Conservation (phyloP, 2,797 vertebrate genomes). For the Podargus strigoides region DNA sequence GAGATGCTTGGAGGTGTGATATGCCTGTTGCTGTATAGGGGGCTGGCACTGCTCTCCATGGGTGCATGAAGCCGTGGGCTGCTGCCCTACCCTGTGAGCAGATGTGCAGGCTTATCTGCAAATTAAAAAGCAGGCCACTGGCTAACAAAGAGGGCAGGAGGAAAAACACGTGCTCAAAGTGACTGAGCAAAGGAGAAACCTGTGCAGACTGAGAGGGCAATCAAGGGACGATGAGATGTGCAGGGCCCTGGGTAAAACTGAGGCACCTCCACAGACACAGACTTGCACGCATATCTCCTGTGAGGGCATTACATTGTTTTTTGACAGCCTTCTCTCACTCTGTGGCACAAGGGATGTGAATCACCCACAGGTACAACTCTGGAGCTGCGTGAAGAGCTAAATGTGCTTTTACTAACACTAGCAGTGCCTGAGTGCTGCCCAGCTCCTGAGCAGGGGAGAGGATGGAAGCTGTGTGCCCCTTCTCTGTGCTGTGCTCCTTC, state of each 20-base stretch:
- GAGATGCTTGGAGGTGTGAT: not conserved
- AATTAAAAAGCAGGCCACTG: not conserved
- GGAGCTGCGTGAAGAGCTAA: not conserved
- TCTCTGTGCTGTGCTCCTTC: not conserved
- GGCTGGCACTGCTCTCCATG: not conserved
- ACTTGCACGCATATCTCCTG: too few species aligned
- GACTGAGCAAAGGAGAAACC: not conserved
- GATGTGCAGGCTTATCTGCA: not conserved
- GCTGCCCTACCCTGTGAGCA: not conserved
- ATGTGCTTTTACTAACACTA: too few species aligned
- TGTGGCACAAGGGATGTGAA: not conserved
- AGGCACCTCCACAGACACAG: not conserved
- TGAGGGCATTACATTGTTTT: not conserved
- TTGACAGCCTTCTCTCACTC: not conserved
- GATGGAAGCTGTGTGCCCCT: not conserved
- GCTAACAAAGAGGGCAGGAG: not conserved
- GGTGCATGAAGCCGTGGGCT: rapidly evolving
- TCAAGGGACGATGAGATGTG: not conserved
- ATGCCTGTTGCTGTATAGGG: not conserved
- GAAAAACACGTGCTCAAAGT: not conserved
- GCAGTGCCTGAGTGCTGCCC: not conserved
- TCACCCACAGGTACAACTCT: not conserved
- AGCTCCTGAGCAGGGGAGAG: not conserved
- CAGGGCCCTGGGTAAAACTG: not conserved
- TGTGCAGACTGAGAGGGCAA: not conserved